A percentile compares a stretch with the other conserved stretches of the same genome.
Conservation (phyloP, 2,888 invertebrate genomes). For the Anticlea derivata region DNA sequence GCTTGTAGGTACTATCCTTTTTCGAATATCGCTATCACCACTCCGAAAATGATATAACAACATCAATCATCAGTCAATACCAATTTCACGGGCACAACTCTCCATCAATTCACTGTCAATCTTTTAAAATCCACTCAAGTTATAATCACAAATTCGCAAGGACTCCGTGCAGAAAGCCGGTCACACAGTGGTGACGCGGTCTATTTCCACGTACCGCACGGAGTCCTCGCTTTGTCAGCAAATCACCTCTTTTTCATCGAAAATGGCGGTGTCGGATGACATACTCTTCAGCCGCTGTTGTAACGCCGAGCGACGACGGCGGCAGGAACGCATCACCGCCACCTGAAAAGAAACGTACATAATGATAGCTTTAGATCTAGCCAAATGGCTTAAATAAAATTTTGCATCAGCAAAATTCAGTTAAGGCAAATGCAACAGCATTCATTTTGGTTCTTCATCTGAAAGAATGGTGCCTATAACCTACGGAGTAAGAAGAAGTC, state of each 20-base stretch:
- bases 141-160: conserved; percentile 28
- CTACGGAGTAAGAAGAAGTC: too few relatives aligned
- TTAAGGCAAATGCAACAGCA: too few relatives aligned
- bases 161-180: conserved; percentile 76
- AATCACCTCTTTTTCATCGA: conserved; percentile 94
- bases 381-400: too few relatives aligned
- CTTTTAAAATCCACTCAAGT: conserved; percentile 7
- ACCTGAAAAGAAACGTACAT: conserved; percentile 52
- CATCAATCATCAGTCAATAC: background rate
- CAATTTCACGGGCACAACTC: background rate
- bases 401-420: too few relatives aligned
- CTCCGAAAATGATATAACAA: too few relatives aligned
- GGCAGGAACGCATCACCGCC: conserved; percentile 81
- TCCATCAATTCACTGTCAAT: conserved; percentile 1
- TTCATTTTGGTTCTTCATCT: too few relatives aligned
- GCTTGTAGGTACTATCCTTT: too few relatives aligned
- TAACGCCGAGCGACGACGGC: conserved; percentile 89
- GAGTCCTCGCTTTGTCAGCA: conserved; percentile 98
- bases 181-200: conserved; percentile 96
- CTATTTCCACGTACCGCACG: conserved; percentile 95
- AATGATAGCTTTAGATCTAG: too few relatives aligned
- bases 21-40: too few relatives aligned
- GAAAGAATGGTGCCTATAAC: too few relatives aligned
- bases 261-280: conserved; percentile 92
- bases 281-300: conserved; percentile 92